Evolutionary conservation across 2,797 vertebrate species (phyloP).

Genomic region (Todus mexicanus): DNA sequence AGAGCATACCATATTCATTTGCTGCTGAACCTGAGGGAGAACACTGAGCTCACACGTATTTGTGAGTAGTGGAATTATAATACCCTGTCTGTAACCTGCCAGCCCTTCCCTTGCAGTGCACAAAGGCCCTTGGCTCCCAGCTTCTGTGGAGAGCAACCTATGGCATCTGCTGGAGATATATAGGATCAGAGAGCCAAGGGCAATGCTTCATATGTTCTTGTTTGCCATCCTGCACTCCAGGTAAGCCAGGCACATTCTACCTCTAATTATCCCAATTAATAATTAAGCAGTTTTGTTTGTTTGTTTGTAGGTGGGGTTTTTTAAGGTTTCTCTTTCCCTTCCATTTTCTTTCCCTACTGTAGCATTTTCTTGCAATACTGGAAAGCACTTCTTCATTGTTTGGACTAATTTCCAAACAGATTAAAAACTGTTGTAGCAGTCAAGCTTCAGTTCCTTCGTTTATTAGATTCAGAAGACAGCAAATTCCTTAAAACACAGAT

Average conservation of each 20-base stretch:
- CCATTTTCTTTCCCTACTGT: conserved; percentile 44
- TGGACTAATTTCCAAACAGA: conserved; percentile 78
- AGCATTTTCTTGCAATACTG: conserved; percentile 47
- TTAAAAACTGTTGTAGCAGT: conserved; percentile 78
- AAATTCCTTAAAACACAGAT: conserved; percentile 79
- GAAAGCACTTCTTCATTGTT: conserved; percentile 76
- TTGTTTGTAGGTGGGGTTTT: background rate
- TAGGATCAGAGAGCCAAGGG: background rate
- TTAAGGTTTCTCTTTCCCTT: background rate
- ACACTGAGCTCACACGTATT: background rate
- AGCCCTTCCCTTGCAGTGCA: background rate
- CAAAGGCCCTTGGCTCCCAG: background rate
- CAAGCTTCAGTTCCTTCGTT: conserved; percentile 75
- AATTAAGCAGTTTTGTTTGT: background rate
- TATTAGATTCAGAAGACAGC: conserved; percentile 80
- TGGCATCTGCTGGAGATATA: background rate
- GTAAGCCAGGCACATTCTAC: background rate
- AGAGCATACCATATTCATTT: background rate
- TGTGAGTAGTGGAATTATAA: background rate
- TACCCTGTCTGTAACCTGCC: background rate
- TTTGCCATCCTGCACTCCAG: background rate
- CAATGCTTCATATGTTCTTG: background rate
- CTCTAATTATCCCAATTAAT: background rate
- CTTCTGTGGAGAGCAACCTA: background rate
- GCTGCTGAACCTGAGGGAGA: background rate